Evolutionary conservation across 2,888 invertebrate genomes (phyloP), one percentile per base, ranked within the genome.

Genomic region (Ctena decussata): DNA sequence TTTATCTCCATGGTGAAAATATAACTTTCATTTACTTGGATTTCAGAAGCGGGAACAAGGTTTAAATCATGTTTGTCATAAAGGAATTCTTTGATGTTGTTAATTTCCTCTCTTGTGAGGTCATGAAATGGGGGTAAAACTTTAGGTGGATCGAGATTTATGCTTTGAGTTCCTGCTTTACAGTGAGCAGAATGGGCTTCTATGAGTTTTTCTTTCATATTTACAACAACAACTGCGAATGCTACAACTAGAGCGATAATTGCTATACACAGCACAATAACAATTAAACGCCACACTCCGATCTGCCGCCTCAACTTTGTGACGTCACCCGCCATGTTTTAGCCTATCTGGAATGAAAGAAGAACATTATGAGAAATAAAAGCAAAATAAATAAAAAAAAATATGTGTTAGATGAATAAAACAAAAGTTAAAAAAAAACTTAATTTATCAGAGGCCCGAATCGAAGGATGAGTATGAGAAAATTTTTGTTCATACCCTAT

Each of bases 61-160:
- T 87, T 82, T 32, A 87, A 72, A 76, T 87, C 85, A 35, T 21
- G 6, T n/a, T 85, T 79, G 21, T 75, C 32, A 30, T 84, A 88
- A 35, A 88, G 60, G 72, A 70, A 88, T 8, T 85, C 82, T 53
- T 77, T 85, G 2, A 88, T 75, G 8, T 73, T 71, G 12, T 30
- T 39, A 27, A 88, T 88, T 71, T 88, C 88, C 5, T 84, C 57
- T 12, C 65, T 72, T 1, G 88, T 85, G 65, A 88, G 84, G 76
- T 88, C 88, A 41, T 88, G 80, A 72, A 88, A 88, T 21, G 88
- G 88, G 15, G 88, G 81, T 5, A 88, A 69, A 18, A 65, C 44
- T 24, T 82, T 82, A 12, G 85, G 88, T n/a, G 88, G 83, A 44
- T 85, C 79, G 21, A 85, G 77, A 35, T 85, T 74, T 24, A 85